Evolutionary conservation across 2,113 vertebrate genomes (phyloP).

Genomic region (Theristicus caerulescens): DNA sequence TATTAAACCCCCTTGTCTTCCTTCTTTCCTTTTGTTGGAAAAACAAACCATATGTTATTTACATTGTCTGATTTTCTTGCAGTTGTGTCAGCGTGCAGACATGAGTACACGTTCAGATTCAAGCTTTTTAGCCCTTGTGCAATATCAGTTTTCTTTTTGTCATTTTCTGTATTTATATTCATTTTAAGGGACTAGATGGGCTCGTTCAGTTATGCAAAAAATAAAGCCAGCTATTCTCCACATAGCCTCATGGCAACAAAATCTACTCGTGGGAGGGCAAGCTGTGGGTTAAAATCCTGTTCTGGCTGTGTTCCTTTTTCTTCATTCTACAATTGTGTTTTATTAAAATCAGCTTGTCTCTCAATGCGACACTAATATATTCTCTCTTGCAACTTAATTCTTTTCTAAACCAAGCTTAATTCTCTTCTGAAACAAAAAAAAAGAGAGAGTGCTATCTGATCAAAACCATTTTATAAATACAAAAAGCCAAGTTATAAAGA

Average conservation of each 20-base stretch:
- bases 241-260: constrained; percentile 7
- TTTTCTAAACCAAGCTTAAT: constrained; percentile 32
- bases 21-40: constrained; percentile 37
- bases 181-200: constrained; percentile 43
- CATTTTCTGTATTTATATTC: constrained; percentile 17
- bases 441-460: constrained; percentile 38
- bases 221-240: background rate
- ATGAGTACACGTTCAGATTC: background rate
- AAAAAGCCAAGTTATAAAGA: constrained; percentile 47
- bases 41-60: constrained; percentile 67
- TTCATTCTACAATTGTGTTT: constrained; percentile 40
- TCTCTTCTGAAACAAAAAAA: background rate
- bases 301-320: constrained; percentile 16
- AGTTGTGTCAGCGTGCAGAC: constrained; percentile 9
- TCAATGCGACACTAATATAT: constrained; percentile 33
- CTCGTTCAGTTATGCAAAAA: background rate
- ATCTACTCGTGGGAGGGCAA: constrained; percentile 23
- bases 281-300: constrained; percentile 43
- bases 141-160: constrained; percentile 51
- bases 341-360: constrained; percentile 63
- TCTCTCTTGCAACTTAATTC: constrained; percentile 44
- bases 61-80: constrained; percentile 54
- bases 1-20: constrained; percentile 46
- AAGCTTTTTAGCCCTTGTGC: constrained; percentile 16
- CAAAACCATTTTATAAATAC: constrained; percentile 50